Conservation (phyloP, 2,888 invertebrate genomes). For the Oscheius sp. region DNA sequence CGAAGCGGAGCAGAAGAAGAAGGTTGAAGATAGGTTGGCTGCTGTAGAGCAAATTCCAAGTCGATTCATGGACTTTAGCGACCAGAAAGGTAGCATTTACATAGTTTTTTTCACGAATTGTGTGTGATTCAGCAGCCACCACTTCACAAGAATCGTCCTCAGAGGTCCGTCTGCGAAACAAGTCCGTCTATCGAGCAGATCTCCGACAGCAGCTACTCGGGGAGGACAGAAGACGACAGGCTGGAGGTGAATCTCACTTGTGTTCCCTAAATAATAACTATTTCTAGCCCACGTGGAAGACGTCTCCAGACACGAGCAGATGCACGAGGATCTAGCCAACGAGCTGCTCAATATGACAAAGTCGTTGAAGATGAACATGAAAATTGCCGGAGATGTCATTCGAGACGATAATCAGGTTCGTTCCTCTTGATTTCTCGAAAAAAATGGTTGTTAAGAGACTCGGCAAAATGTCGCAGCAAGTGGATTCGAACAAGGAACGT, state of each 20-base stretch:
- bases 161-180: constrained; percentile 47
- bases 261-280: too few species aligned
- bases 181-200: constrained; percentile 61
- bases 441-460: constrained; percentile 26
- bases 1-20: constrained; percentile 36
- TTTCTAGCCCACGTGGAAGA: constrained; percentile 79
- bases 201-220: constrained; percentile 62
- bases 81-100: background rate
- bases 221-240: constrained; percentile 20
- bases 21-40: constrained; percentile 28
- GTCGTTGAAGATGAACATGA: constrained; percentile 89
- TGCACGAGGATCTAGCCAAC: constrained; percentile 91
- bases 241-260: constrained; percentile 12
- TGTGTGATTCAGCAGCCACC: background rate
- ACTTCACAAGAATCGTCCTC: constrained; percentile 43
- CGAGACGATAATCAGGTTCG: constrained; percentile 86
- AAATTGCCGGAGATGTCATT: constrained; percentile 89
- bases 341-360: constrained; percentile 90
- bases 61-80: constrained; percentile 2
- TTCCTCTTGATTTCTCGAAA: background rate
- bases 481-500: constrained; percentile 37
- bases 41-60: constrained; percentile 33
- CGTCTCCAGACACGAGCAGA: constrained; percentile 86
- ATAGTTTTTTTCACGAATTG: background rate
- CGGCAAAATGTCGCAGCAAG: constrained; percentile 30